A percentile compares a stretch with the other conserved stretches of the same genome.
Evolutionary conservation across 2,888 invertebrate genomes (phyloP).

Genomic region (Didymodactylos carnosus): DNA sequence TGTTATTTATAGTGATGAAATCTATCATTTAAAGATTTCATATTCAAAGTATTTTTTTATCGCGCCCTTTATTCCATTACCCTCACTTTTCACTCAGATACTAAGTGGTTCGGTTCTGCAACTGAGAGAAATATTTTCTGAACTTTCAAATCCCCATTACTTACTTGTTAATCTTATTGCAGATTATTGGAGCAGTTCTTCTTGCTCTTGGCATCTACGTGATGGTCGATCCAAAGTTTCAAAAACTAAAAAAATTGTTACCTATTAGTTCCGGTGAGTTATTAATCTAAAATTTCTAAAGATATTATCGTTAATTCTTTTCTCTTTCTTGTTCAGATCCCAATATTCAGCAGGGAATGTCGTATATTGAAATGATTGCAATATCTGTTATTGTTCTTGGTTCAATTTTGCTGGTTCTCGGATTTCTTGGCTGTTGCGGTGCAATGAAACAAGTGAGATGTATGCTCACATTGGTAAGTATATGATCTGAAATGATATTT

Average conservation of each 20-base stretch:
- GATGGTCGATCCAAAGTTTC: conserved; percentile 5
- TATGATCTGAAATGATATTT: too few species aligned
- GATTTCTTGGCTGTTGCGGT: conserved; percentile 11
- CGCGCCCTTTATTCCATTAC: neutral
- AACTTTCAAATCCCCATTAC: too few species aligned
- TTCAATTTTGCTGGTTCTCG: conserved; percentile 1
- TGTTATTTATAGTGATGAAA: too few species aligned
- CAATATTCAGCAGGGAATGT: neutral
- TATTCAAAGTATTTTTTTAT: neutral
- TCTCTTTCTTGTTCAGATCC: neutral
- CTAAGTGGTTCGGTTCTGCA: too few species aligned
- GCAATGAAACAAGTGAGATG: conserved; percentile 10
- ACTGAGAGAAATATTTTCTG: too few species aligned
- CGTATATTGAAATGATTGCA: conserved; percentile 6
- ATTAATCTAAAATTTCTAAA: neutral
- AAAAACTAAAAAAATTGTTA: conserved; percentile 1
- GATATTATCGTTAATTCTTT: neutral
- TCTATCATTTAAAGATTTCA: too few species aligned
- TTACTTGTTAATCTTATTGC: neutral
- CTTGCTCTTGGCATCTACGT: conserved; percentile 9
- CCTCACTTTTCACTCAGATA: too few species aligned
- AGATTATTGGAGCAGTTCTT: conserved; percentile 1
- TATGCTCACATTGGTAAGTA: neutral
- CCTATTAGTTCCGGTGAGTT: neutral
- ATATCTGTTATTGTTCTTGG: conserved; percentile 7